Conservation (phyloP, 2,888 invertebrate genomes). For the Calameuta filiformis region DNA sequence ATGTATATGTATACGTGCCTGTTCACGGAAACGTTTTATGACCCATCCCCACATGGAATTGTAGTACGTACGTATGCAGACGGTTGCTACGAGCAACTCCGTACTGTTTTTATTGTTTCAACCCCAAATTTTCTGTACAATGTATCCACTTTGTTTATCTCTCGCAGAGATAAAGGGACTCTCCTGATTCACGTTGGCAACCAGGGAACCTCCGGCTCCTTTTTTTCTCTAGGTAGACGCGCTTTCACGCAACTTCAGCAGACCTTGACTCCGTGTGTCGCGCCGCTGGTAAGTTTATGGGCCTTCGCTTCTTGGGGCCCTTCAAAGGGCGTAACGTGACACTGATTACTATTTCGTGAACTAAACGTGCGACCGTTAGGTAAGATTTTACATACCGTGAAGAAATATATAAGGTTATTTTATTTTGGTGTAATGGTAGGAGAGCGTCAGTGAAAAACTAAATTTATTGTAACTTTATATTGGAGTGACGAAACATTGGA, state of each 20-base stretch:
- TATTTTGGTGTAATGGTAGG: background rate
- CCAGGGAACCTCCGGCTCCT: background rate
- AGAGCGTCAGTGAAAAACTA: background rate
- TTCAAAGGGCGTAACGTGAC: slow-evolving; percentile 51
- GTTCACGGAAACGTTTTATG: background rate
- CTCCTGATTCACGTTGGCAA: background rate
- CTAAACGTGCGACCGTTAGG: slow-evolving; percentile 13
- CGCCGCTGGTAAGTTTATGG: slow-evolving; percentile 44
- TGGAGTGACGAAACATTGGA: background rate
- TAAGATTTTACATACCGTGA: background rate
- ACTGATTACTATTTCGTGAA: slow-evolving; percentile 52
- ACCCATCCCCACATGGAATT: background rate
- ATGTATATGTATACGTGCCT: background rate
- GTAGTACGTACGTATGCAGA: background rate
- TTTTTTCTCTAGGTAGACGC: background rate
- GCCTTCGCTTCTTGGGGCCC: slow-evolving; percentile 36
- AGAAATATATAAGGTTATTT: background rate
- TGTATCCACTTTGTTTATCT: background rate
- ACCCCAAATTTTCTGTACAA: background rate
- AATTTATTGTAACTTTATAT: background rate
- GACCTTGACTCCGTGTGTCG: slow-evolving; percentile 49
- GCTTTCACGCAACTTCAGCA: slow-evolving; percentile 34
- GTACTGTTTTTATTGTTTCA: background rate
- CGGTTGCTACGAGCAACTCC: background rate
- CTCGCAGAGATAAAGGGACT: background rate